Percentiles rank a stretch among this genome's conserved stretches.
phyloP scores from a whole-genome alignment of 2,888 invertebrate species.

The Capitulum mitella region DNA sequence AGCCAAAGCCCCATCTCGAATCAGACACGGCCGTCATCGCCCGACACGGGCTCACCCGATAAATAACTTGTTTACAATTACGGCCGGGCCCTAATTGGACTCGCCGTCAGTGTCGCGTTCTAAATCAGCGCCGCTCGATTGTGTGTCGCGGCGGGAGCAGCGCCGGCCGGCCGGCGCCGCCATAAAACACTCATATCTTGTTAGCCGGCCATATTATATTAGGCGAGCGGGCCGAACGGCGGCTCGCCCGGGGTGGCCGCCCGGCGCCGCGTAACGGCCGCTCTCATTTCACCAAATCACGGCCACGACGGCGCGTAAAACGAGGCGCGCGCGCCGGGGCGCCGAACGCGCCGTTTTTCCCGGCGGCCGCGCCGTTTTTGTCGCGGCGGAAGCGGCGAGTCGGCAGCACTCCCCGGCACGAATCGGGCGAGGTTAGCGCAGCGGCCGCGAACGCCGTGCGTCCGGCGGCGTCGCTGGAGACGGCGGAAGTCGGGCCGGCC shows the following conservation, averaged over 20 bases:
- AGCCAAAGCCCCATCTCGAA: no score
- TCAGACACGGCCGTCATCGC: no score
- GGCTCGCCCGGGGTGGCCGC: no score
- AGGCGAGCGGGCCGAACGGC: no score
- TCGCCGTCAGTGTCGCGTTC: background rate
- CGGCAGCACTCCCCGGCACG: no score
- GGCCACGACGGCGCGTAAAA: background rate
- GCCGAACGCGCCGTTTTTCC: background rate
- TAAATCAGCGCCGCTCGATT: background rate
- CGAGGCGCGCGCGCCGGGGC: conserved; percentile 6
- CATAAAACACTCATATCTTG: no score
- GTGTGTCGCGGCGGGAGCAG: background rate
- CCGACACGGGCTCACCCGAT: background rate
- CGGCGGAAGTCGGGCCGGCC: background rate
- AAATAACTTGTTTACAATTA: background rate
- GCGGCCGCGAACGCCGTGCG: no score
- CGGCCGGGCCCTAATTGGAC: background rate
- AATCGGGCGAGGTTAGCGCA: no score
- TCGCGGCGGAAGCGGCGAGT: background rate
- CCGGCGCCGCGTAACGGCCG: no score
- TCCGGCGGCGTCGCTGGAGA: no score
- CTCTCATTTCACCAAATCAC: background rate
- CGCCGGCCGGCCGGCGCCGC: no score
- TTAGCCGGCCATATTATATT: no score
- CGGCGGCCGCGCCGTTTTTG: conserved; percentile 7